Base-by-base conservation (phyloP, 2,113 vertebrate genomes). In the Periophthalmodon schlosseri region DNA sequence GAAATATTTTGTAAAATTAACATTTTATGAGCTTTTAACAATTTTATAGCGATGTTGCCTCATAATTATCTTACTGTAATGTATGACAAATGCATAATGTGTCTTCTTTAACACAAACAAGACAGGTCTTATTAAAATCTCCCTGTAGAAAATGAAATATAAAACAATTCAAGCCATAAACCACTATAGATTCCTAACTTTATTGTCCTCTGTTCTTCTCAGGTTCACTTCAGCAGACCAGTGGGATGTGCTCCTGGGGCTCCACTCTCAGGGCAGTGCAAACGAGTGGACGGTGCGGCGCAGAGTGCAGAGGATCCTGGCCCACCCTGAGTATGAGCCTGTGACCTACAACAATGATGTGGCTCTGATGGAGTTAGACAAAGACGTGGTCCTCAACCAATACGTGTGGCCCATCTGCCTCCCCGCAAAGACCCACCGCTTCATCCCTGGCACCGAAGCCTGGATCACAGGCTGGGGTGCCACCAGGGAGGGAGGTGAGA, bases 171-270 rank as follows among this genome's bases (percentile, higher is more conserved):
- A 52, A 52, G 16, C 56, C 11, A 24, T 24, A 23, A 21, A 56
- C 47, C 3, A 36, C 47, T 49, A 14, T 11, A 47, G 46, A 47
- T 47, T 52, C 6, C 7, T 8, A 56, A 7, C 8, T 61, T 23
- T 3, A 24, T 15, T 16, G 28, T 5, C 33, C 58, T 14, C 23
- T 12, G 23, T 33, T 18, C 64, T 49, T 21, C 82, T 92, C 57
- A 58, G 92, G 68, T 88, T 86, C 61, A 88, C 89, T 0, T 74
- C 75, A 3, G 73, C 91, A 0, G 76, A 56, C 16, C 14, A 84
- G 10, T 97, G 96, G 96, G 94, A 93, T 0, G 96, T 94, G 23
- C 87, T 89, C 67, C 75, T 97, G 75, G 96, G 96, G 0, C 93
- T 97, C 14, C 95, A 93, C 0, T 63, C 91, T 78, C 96, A 96